Percentiles rank a stretch among this genome's conserved stretches.
These are phyloP conservation scores for Drosophila limbata DNA, from an alignment of 2,888 invertebrate genomes.

Conservation along the genomic window DNA sequence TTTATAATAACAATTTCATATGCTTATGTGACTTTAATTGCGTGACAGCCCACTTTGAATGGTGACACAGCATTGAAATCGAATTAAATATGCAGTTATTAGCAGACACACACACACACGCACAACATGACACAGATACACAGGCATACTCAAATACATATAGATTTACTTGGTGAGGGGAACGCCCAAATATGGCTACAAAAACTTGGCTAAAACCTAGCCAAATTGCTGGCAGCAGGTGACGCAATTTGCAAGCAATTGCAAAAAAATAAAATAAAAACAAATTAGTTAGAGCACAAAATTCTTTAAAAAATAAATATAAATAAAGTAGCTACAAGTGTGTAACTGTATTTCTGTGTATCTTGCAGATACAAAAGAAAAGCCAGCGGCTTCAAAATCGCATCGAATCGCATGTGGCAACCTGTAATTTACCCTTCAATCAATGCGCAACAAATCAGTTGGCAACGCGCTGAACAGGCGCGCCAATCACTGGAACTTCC, in stretches of 20 bases:
- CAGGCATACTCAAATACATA: background rate
- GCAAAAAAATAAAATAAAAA: constrained; percentile 39
- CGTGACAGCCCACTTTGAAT: constrained; percentile 68
- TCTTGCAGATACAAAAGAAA: constrained; percentile 52
- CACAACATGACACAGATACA: constrained; percentile 31
- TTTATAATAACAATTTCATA: constrained; percentile 50
- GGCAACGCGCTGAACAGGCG: constrained; percentile 76
- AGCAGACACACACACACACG: constrained; percentile 35
- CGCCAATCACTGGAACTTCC: constrained; percentile 49
- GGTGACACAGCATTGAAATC: constrained; percentile 63
- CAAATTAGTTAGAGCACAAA: constrained; percentile 32
- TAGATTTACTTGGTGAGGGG: constrained; percentile 14
- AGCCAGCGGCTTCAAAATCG: constrained; percentile 50
- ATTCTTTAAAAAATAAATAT: constrained; percentile 56
- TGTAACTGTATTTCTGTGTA: constrained; percentile 34
- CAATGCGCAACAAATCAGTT: constrained; percentile 80
- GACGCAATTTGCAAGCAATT: constrained; percentile 67
- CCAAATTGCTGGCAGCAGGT: constrained; percentile 43
- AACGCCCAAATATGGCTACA: constrained; percentile 44
- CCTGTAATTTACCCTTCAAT: constrained; percentile 82
- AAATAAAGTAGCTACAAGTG: constrained; percentile 43
- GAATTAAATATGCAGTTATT: constrained; percentile 72
- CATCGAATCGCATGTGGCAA: constrained; percentile 78
- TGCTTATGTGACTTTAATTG: constrained; percentile 74
- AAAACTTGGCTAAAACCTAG: constrained; percentile 39